These are phyloP conservation scores for Beris chalybata DNA, from an alignment of 2,888 invertebrate genomes.

Conservation along the genomic window DNA sequence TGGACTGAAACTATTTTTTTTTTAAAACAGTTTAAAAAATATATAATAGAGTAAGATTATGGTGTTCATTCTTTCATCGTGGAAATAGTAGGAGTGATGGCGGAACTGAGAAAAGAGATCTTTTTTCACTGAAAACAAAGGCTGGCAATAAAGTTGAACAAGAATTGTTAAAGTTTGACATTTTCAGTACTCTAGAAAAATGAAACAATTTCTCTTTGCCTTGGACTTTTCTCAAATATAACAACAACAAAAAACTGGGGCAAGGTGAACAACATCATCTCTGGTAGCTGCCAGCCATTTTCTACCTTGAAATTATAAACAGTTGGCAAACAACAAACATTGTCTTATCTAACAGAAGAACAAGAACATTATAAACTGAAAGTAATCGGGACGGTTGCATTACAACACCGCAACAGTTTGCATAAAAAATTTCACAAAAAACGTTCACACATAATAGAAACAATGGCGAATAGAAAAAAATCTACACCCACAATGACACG, in stretches of 20 bases:
- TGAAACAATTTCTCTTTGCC: neutral
- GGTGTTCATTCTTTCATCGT: no score
- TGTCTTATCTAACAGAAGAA: conserved; percentile 17
- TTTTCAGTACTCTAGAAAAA: neutral
- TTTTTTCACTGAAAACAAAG: no score
- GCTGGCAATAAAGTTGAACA: no score
- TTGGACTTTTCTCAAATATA: neutral
- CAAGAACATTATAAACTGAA: neutral
- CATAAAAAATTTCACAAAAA: conserved; percentile 16
- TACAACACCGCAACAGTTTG: conserved; percentile 1
- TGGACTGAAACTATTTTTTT: no score
- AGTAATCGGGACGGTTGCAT: conserved; percentile 11
- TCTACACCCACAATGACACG: conserved; percentile 10
- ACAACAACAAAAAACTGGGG: conserved; percentile 4
- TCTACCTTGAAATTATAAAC: conserved; percentile 26
- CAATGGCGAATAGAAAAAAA: conserved; percentile 11
- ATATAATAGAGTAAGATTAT: no score
- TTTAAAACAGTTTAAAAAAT: no score
- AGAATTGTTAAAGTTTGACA: no score
- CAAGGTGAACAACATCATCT: conserved; percentile 12
- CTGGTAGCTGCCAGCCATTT: conserved; percentile 8
- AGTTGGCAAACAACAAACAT: conserved; percentile 1
- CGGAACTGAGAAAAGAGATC: no score
- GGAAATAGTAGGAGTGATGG: no score
- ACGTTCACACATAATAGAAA: conserved; percentile 11